phyloP scores from a whole-genome alignment of 2,888 invertebrate genomes.

The Apantesis nais region DNA sequence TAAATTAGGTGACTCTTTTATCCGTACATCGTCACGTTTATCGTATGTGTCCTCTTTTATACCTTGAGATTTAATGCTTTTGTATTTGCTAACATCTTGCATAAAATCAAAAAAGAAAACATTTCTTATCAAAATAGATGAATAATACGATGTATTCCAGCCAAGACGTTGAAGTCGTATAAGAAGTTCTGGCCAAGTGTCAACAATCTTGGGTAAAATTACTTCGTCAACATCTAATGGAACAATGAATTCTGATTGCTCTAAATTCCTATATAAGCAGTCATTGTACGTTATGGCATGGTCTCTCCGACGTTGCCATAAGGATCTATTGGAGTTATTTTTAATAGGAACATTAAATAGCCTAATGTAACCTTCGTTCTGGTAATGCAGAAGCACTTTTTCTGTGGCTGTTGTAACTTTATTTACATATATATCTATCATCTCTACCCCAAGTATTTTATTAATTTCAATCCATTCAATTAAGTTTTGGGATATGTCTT shows the following conservation, averaged over 20 bases:
- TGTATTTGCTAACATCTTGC: constrained; percentile 65
- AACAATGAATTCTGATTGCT: constrained; percentile 87
- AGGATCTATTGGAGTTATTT: constrained; percentile 63
- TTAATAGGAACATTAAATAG: constrained; percentile 84
- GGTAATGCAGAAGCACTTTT: constrained; percentile 85
- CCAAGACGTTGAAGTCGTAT: constrained; percentile 71
- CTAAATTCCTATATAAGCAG: constrained; percentile 90
- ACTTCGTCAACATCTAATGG: constrained; percentile 91
- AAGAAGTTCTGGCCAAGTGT: constrained; percentile 86
- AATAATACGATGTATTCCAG: constrained; percentile 78
- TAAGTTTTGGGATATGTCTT: constrained; percentile 86
- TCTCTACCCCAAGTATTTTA: constrained; percentile 88
- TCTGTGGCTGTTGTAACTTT: constrained; percentile 83
- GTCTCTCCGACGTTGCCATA: constrained; percentile 89
- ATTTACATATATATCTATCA: constrained; percentile 88
- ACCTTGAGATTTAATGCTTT: constrained; percentile 42
- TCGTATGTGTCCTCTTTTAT: constrained; percentile 64
- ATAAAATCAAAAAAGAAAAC: constrained; percentile 88
- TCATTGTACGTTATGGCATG: constrained; percentile 92
- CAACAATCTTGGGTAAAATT: constrained; percentile 87
- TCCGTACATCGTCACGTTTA: constrained; percentile 78
- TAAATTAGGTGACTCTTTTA: constrained; percentile 55
- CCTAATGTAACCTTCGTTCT: constrained; percentile 76
- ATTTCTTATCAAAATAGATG: constrained; percentile 88
- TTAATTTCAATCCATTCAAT: constrained; percentile 91